Evolutionary conservation across 1,140 invertebrate species (phyloP).

Genomic region (Saccostrea cuccullata): DNA sequence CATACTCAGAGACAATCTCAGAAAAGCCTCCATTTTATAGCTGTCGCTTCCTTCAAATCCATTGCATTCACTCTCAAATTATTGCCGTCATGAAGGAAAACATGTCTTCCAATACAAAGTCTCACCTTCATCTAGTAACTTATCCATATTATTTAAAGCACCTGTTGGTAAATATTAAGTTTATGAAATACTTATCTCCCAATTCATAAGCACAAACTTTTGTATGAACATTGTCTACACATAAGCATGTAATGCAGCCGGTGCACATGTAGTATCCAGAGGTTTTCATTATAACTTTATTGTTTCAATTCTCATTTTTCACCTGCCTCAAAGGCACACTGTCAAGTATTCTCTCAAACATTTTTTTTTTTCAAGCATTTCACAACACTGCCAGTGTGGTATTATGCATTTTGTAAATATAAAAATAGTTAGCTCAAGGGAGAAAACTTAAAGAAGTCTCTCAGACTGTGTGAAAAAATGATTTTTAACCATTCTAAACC

Average conservation of each 20-base stretch:
- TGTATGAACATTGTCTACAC: neutral
- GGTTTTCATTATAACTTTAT: neutral
- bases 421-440: neutral
- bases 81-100: neutral
- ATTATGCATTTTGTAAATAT: neutral
- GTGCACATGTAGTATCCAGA: neutral
- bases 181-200: neutral
- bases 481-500: neutral
- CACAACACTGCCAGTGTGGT: slow-evolving; percentile 8
- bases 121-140: neutral
- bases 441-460: neutral
- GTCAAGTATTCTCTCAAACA: neutral
- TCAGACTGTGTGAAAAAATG: neutral
- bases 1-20: slow-evolving; percentile 93
- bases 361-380: slow-evolving; percentile 10
- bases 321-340: slow-evolving; percentile 2
- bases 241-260: slow-evolving; percentile 1
- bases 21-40: slow-evolving; percentile 44
- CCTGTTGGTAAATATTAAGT: neutral
- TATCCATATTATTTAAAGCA: neutral
- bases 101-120: neutral
- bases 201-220: neutral
- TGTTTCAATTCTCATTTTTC: neutral
- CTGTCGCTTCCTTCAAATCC: neutral
- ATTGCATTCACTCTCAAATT: no score